Evolutionary conservation across 2,113 vertebrate species (phyloP).

Genomic region (Noctilio leporinus): DNA sequence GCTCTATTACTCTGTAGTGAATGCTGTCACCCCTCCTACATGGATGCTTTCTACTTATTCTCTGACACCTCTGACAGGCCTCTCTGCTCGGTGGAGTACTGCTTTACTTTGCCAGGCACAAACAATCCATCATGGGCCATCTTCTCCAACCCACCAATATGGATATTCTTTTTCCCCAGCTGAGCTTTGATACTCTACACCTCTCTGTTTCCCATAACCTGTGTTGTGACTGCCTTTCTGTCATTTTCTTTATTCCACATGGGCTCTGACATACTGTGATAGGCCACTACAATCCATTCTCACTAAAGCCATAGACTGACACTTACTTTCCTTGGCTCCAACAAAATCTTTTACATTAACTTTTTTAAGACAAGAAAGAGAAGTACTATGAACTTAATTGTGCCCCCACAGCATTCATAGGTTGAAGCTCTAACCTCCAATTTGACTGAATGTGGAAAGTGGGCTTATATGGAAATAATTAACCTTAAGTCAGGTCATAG

Average conservation of each 20-base stretch:
- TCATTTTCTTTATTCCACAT: neutral
- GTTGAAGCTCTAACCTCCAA: neutral
- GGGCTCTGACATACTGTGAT: rapidly evolving
- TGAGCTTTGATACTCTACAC: neutral
- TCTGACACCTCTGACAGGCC: no score
- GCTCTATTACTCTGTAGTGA: neutral
- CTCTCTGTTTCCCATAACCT: neutral
- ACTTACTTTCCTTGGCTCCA: neutral
- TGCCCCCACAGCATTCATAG: no score
- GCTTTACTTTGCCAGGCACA: neutral
- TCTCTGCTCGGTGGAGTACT: neutral
- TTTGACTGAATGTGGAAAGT: neutral
- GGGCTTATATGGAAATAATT: neutral
- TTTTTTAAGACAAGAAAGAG: neutral
- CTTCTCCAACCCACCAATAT: neutral
- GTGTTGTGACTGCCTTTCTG: rapidly evolving
- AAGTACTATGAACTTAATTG: neutral
- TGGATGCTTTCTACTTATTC: neutral
- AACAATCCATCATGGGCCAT: neutral
- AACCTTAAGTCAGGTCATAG: neutral
- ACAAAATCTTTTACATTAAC: neutral
- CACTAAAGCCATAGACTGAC: neutral
- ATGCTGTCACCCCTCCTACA: rapidly evolving
- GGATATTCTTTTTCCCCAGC: no score
- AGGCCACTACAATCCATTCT: neutral